Evolutionary conservation across 2,797 vertebrate species (phyloP).

Genomic region (Aphelocoma californica): DNA sequence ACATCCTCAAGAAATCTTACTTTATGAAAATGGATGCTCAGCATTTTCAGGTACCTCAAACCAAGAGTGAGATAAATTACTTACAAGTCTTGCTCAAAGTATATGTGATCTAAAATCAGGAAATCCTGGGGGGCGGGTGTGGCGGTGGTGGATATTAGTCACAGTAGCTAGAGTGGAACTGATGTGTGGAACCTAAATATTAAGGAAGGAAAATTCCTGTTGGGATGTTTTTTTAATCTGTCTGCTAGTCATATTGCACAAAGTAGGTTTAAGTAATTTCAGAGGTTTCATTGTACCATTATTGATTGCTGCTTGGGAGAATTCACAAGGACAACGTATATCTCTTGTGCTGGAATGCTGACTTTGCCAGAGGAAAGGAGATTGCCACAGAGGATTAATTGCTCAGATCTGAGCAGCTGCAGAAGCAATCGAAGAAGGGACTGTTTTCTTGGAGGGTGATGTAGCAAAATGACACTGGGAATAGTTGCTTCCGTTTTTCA

Average conservation of each 20-base stretch:
- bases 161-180: background rate
- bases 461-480: background rate
- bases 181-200: background rate
- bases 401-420: background rate
- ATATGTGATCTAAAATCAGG: background rate
- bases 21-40: background rate
- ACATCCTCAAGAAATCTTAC: background rate
- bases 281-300: background rate
- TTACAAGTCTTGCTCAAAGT: background rate
- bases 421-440: background rate
- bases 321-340: background rate
- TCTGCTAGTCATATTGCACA: background rate
- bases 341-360: background rate
- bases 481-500: background rate
- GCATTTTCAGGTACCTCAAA: background rate
- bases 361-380: conserved; percentile 31
- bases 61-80: background rate
- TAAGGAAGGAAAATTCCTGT: conserved; percentile 7
- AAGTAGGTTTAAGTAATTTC: background rate
- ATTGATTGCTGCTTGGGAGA: background rate
- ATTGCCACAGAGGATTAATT: background rate
- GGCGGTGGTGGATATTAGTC: background rate
- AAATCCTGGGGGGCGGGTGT: background rate
- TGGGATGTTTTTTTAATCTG: conserved; percentile 3
- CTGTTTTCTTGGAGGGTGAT: background rate